Evolutionary conservation across 2,888 invertebrate genomes (phyloP).

Genomic region (Rhagonycha fulva): DNA sequence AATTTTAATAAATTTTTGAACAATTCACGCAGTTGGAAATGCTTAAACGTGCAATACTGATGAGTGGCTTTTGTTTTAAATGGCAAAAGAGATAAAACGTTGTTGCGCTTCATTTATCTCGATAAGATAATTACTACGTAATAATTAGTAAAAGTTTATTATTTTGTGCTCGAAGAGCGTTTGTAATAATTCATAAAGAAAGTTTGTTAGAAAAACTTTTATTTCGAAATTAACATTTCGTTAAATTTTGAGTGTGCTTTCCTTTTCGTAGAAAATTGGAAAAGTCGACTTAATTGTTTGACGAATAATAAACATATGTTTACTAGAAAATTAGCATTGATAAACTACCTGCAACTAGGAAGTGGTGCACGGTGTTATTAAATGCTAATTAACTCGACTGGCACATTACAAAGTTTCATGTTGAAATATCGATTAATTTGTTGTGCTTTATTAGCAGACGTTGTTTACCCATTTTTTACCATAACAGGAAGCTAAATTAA

Average conservation of each 20-base stretch:
- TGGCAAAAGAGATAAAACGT: too few species aligned
- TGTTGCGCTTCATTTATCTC: too few species aligned
- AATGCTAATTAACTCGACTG: constrained; percentile 8
- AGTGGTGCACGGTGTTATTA: constrained; percentile 9
- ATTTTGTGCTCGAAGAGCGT: too few species aligned
- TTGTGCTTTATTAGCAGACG: not conserved
- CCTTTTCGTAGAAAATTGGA: not conserved
- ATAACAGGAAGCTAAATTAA: not conserved
- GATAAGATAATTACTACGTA: too few species aligned
- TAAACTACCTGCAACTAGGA: constrained; percentile 5
- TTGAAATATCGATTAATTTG: not conserved
- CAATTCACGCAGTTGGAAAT: too few species aligned
- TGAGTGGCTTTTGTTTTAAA: too few species aligned
- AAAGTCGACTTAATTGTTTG: not conserved
- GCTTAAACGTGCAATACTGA: too few species aligned
- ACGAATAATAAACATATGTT: constrained; percentile 2
- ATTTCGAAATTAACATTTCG: too few species aligned
- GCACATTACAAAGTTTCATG: not conserved
- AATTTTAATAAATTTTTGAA: too few species aligned
- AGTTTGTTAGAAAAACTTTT: too few species aligned
- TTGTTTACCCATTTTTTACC: not conserved
- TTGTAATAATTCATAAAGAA: too few species aligned
- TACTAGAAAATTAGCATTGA: constrained; percentile 4
- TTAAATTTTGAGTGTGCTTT: not conserved
- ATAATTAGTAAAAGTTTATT: too few species aligned